Evolutionary conservation across 2,888 invertebrate genomes (phyloP).

Genomic region (Brenthis ino): DNA sequence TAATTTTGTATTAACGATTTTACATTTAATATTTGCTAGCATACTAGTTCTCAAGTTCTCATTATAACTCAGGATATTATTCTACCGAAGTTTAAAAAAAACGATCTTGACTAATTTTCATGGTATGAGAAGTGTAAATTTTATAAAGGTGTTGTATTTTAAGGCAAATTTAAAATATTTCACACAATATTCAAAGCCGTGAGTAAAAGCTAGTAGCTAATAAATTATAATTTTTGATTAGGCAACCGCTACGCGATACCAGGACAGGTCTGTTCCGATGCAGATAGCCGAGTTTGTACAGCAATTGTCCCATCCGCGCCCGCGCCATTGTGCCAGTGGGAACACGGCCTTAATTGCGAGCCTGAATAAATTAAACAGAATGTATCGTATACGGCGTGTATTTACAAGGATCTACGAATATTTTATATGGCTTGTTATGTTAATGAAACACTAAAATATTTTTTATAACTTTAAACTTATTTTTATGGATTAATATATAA

Average conservation of each 20-base stretch:
- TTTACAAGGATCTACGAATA: slow-evolving; percentile 51
- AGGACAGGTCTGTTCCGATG: slow-evolving; percentile 58
- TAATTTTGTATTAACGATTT: too few relatives aligned
- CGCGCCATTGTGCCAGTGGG: slow-evolving; percentile 70
- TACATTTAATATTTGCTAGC: too few relatives aligned
- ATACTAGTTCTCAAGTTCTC: too few relatives aligned
- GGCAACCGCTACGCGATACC: slow-evolving; percentile 48
- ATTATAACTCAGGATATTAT: too few relatives aligned
- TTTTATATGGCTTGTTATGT: neutral
- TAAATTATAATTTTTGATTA: slow-evolving; percentile 53
- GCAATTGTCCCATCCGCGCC: slow-evolving; percentile 75
- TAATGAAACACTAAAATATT: neutral
- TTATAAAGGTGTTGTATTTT: neutral
- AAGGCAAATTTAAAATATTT: neutral
- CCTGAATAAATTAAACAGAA: slow-evolving; percentile 78
- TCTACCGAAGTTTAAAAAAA: too few relatives aligned
- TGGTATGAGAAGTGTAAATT: too few relatives aligned
- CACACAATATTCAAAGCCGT: slow-evolving; percentile 13
- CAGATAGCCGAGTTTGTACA: slow-evolving; percentile 74
- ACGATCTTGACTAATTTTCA: too few relatives aligned
- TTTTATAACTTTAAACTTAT: neutral
- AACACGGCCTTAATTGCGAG: slow-evolving; percentile 78
- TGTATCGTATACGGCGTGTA: slow-evolving; percentile 61
- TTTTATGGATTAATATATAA: neutral
- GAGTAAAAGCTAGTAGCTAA: slow-evolving; percentile 36